phyloP scores from a whole-genome alignment of 2,113 vertebrate species.

The Apeltes quadracus region DNA sequence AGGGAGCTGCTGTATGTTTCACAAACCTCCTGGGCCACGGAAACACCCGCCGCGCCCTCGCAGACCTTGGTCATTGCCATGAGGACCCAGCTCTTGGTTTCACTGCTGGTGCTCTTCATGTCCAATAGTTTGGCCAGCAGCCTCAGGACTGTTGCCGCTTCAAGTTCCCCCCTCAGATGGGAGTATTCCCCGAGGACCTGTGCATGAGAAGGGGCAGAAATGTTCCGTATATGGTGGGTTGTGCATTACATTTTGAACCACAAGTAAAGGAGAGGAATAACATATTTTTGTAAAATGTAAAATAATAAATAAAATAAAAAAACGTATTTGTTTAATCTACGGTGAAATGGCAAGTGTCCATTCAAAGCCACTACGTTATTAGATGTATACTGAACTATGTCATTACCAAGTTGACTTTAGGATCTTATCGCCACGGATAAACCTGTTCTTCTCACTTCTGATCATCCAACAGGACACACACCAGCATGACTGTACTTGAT shows the following conservation, averaged over 20 bases:
- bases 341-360: background rate
- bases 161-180: slow-evolving; percentile 80
- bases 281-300: background rate
- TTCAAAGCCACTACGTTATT: background rate
- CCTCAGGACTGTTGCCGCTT: slow-evolving; percentile 79
- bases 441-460: background rate
- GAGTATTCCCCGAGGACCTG: slow-evolving; percentile 95
- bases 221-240: background rate
- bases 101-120: slow-evolving; percentile 81
- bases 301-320: too few relatives aligned
- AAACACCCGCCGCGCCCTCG: slow-evolving; percentile 60
- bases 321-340: background rate
- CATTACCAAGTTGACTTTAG: background rate
- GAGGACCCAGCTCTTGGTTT: slow-evolving; percentile 91
- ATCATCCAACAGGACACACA: background rate
- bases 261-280: background rate
- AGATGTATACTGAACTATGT: background rate
- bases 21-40: slow-evolving; percentile 77
- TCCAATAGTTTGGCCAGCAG: slow-evolving; percentile 83
- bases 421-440: background rate
- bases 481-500: background rate
- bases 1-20: slow-evolving; percentile 83
- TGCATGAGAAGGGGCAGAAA: background rate
- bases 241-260: background rate
- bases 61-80: slow-evolving; percentile 88